phyloP scores from a whole-genome alignment of 1,140 invertebrate genomes.

The Diorhabda sublineata region DNA sequence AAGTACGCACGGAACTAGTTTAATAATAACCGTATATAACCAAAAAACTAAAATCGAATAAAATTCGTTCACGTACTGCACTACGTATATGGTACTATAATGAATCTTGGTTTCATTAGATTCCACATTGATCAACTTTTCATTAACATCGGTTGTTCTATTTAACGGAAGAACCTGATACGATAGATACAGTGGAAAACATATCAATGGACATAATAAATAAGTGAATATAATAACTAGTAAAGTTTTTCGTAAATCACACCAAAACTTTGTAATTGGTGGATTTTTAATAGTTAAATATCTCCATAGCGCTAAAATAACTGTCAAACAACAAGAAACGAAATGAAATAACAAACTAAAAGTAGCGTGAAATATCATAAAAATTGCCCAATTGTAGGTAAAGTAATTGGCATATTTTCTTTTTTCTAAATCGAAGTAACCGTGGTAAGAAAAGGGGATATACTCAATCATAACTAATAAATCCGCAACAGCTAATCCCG shows the following conservation, averaged over 20 bases:
- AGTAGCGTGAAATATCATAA: constrained; percentile 78
- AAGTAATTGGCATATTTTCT: constrained; percentile 56
- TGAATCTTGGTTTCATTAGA: constrained; percentile 39
- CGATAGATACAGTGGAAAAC: constrained; percentile 78
- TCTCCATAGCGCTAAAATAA: constrained; percentile 88
- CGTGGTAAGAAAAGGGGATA: constrained; percentile 81
- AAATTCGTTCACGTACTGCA: constrained; percentile 23
- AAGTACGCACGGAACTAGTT: constrained; percentile 78
- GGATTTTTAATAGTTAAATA: constrained; percentile 86
- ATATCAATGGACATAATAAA: constrained; percentile 77
- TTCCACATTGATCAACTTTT: constrained; percentile 39
- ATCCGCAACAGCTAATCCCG: constrained; percentile 86
- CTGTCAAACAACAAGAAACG: constrained; percentile 88
- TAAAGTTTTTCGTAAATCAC: constrained; percentile 65
- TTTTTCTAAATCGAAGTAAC: constrained; percentile 60
- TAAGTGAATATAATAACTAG: constrained; percentile 75
- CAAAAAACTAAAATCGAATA: constrained; percentile 68
- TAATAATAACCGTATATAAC: constrained; percentile 83
- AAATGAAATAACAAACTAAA: constrained; percentile 86
- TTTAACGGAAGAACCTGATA: constrained; percentile 54
- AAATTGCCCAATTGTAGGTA: constrained; percentile 76
- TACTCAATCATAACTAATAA: constrained; percentile 92
- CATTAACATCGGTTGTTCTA: constrained; percentile 50
- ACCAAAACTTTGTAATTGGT: constrained; percentile 58
- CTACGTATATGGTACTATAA: constrained; percentile 48